phyloP scores from a whole-genome alignment of 2,888 invertebrate genomes.

The Labia minor region DNA sequence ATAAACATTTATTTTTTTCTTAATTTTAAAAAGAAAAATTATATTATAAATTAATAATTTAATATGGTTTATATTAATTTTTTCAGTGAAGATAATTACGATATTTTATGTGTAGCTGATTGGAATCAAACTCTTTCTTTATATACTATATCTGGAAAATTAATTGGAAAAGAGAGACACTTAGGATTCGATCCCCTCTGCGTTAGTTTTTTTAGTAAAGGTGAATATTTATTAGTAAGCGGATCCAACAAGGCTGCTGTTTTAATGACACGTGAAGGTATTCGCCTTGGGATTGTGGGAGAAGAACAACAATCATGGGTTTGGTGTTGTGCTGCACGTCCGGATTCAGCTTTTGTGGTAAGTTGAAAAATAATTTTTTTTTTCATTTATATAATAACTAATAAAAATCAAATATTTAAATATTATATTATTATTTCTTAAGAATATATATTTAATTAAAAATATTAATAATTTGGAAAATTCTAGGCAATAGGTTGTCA shows the following conservation, averaged over 20 bases:
- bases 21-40: too few relatives aligned
- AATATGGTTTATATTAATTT: slow-evolving; percentile 1
- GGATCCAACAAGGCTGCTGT: slow-evolving; percentile 68
- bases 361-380: too few relatives aligned
- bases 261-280: slow-evolving; percentile 73
- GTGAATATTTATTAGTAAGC: slow-evolving; percentile 69
- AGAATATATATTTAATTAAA: slow-evolving; percentile 14
- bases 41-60: slow-evolving; percentile 22
- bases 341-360: slow-evolving; percentile 61
- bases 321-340: slow-evolving; percentile 73
- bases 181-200: slow-evolving; percentile 65
- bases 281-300: slow-evolving; percentile 61
- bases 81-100: slow-evolving; percentile 42
- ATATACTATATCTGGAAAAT: slow-evolving; percentile 76
- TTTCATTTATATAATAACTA: too few relatives aligned
- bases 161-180: slow-evolving; percentile 44
- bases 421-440: too few relatives aligned
- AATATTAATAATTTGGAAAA: slow-evolving; percentile 22
- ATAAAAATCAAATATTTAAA: too few relatives aligned
- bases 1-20: not conserved
- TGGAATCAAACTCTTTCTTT: slow-evolving; percentile 88
- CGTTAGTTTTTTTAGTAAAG: slow-evolving; percentile 61
- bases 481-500: slow-evolving; percentile 75
- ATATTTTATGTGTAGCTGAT: slow-evolving; percentile 76
- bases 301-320: slow-evolving; percentile 72